Percentiles rank a stretch among this genome's conserved stretches.
These are phyloP conservation scores for Notarius lentiginosus DNA, from an alignment of 2,113 vertebrate species.

Conservation along the genomic window DNA sequence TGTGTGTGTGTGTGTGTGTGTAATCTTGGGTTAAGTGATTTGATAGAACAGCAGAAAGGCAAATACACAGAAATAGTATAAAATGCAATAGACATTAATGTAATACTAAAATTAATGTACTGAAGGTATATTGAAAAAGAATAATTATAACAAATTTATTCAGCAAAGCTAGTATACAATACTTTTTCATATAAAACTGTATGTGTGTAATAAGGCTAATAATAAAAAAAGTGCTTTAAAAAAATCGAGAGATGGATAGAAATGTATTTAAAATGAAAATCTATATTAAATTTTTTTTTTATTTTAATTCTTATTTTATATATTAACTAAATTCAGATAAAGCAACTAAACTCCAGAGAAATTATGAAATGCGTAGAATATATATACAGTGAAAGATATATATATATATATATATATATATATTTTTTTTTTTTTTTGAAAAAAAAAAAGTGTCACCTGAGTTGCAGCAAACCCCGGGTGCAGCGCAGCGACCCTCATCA, in stretches of 20 bases:
- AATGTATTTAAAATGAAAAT: not conserved
- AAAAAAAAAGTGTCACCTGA: conserved; percentile 56
- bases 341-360: not conserved
- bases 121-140: not conserved
- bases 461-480: conserved; percentile 68
- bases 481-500: conserved; percentile 63
- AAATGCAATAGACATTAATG: not conserved
- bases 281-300: not conserved
- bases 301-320: not conserved
- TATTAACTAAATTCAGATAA: not conserved
- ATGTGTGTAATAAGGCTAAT: too few relatives aligned
- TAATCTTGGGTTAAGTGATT: not conserved
- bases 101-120: too few relatives aligned
- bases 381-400: too few relatives aligned
- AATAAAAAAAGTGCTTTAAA: not conserved
- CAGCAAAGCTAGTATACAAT: not conserved
- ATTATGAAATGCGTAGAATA: not conserved
- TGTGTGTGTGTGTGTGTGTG: not conserved
- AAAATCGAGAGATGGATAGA: not conserved
- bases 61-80: not conserved
- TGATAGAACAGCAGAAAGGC: too few relatives aligned
- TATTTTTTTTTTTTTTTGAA: too few relatives aligned
- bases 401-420: too few relatives aligned
- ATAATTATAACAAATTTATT: not conserved
- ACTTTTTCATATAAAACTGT: too few relatives aligned